Percentiles rank a stretch among this genome's conserved stretches.
Conservation (phyloP, 2,888 invertebrate genomes). For the Trissolcus japonicus region DNA sequence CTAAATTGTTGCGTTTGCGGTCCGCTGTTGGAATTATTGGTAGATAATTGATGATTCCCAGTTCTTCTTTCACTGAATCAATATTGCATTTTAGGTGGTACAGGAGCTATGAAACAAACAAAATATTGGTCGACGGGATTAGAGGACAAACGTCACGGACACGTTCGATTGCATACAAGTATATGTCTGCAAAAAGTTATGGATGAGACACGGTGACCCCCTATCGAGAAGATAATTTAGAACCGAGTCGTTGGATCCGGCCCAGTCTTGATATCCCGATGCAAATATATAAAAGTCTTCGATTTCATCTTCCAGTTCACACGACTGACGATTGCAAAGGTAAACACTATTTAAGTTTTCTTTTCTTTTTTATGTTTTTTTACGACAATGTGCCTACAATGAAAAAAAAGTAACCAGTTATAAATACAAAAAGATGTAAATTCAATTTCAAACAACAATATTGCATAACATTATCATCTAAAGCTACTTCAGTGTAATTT, state of each 20-base stretch:
- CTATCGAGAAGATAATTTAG: conserved; percentile 74
- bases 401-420: no score
- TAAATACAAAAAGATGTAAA: no score
- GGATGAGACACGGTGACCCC: conserved; percentile 62
- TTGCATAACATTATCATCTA: no score
- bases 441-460: no score
- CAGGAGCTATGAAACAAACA: conserved; percentile 56
- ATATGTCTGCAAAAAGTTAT: conserved; percentile 34
- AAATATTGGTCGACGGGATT: conserved; percentile 54
- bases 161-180: conserved; percentile 40
- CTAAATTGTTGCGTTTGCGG: conserved; percentile 16
- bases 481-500: no score
- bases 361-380: conserved; percentile 2
- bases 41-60: conserved; percentile 45
- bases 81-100: conserved; percentile 51
- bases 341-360: conserved; percentile 3
- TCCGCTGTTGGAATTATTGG: conserved; percentile 31
- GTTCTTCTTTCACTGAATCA: conserved; percentile 50
- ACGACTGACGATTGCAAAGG: conserved; percentile 30
- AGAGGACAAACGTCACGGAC: conserved; percentile 45
- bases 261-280: conserved; percentile 62
- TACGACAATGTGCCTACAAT: background rate
- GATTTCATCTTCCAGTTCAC: conserved; percentile 62
- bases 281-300: conserved; percentile 43
- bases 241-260: conserved; percentile 68